These are phyloP conservation scores for Eleutherodactylus coqui DNA, from an alignment of 2,797 vertebrate species.

Conservation along the genomic window DNA sequence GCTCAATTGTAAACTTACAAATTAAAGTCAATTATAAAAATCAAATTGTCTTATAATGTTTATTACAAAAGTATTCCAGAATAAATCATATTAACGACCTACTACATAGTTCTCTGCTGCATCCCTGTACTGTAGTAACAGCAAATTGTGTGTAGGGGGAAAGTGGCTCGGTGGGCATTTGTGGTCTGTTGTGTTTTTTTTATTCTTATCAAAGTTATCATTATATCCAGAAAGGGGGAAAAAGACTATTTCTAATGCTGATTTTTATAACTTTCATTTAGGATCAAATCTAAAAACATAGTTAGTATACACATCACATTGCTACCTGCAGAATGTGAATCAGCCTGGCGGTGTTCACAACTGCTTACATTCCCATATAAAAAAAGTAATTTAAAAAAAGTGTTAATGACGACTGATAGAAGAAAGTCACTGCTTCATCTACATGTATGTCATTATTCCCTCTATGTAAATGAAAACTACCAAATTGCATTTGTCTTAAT, in stretches of 20 bases:
- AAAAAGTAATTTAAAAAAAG: background rate
- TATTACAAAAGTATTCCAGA: background rate
- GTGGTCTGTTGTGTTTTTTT: no score
- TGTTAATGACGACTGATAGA: background rate
- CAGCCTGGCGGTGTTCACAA: background rate
- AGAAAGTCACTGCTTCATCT: background rate
- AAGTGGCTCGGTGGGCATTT: no score
- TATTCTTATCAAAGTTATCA: no score
- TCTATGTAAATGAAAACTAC: slow-evolving; percentile 27
- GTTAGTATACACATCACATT: background rate
- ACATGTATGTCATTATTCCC: slow-evolving; percentile 13
- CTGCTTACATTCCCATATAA: background rate
- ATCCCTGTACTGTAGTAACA: background rate
- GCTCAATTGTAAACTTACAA: background rate
- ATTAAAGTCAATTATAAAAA: background rate
- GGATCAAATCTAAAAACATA: background rate
- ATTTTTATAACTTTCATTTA: background rate
- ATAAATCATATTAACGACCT: no score
- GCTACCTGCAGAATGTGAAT: background rate
- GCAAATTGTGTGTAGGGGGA: background rate
- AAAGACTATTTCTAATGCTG: background rate
- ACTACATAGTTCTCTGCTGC: no score
- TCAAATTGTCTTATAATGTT: background rate
- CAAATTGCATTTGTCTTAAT: slow-evolving; percentile 35
- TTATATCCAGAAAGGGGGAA: no score